These are phyloP conservation scores for Triplophysa tibetana DNA, from an alignment of 2,113 vertebrate species.

Conservation along the genomic window DNA sequence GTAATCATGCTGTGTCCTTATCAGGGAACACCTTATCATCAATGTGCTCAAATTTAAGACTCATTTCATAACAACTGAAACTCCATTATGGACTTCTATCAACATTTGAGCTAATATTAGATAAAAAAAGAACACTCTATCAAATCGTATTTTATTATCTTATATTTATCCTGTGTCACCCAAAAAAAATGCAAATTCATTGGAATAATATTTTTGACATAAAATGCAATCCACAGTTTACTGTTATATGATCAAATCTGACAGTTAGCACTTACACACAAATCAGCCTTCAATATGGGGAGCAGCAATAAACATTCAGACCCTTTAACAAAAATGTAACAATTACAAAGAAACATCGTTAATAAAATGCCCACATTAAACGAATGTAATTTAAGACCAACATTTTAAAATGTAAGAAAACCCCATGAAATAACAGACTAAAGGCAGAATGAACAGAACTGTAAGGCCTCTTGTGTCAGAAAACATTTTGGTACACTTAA, in stretches of 20 bases:
- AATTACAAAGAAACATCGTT: background rate
- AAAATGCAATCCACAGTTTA: background rate
- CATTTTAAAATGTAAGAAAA: background rate
- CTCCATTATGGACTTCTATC: background rate
- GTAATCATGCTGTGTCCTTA: background rate
- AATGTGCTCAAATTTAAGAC: background rate
- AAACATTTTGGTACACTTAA: background rate
- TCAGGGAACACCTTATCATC: constrained; percentile 9
- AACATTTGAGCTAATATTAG: background rate
- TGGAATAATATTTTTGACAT: background rate
- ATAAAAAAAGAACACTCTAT: background rate
- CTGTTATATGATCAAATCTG: background rate
- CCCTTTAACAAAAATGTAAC: background rate
- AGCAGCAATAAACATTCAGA: background rate
- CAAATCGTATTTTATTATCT: background rate
- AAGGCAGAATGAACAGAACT: background rate
- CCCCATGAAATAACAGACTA: no score
- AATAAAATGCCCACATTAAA: background rate
- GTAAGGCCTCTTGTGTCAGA: background rate
- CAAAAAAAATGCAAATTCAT: background rate
- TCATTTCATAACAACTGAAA: background rate
- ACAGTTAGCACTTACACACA: background rate
- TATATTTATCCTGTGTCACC: background rate
- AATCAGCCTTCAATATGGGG: background rate
- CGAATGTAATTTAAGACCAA: background rate